Base-by-base conservation (phyloP, 2,888 invertebrate species). In the Uloborus plumipes region DNA sequence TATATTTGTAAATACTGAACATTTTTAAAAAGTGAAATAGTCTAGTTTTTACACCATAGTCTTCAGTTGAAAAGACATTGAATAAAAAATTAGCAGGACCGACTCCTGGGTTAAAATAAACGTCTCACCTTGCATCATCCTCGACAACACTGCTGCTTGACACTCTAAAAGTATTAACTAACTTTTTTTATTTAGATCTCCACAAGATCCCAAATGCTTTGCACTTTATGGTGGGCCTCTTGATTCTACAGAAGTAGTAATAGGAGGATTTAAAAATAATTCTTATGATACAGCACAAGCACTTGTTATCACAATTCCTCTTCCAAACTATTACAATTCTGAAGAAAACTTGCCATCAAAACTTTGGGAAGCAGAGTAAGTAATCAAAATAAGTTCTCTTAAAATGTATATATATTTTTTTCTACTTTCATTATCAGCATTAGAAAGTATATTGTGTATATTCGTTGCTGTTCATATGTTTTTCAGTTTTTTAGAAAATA, bases 221-320 rank as follows among this genome's bases (percentile, higher is more conserved):
- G 86, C 85, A n/a, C 85, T 83, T n/a, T 87, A 86, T 69, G 85
- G 85, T 31, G 85, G 86, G 20, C 86, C 86, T 53, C 26, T 86
- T 22, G 84, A 84, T 49, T 85, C 86, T 50, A 78, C 85, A 20
- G 85, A 82, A n/a, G 83, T 85, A 22, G 85, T 85, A 14, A 70
- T 86, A 26, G 86, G 86, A 39, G 86, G 86, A 15, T 85, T 86
- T 65, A n/a, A 82, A 70, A 76, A 89, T 70, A 86, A 87, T 18
- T 73, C 89, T 51, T 98, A 94, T 90, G 91, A 94, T 88, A 92
- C 93, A 80, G 95, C 97, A 16, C 93, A 92, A 26, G 95, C 97
- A 0, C 91, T 98, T 74, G 96, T 99, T 80, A 90, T 99, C 84
- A 97, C 98, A 0, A 92, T 98, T 87, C 91, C 98, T 26, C 95